Evolutionary conservation across 2,888 invertebrate species (phyloP).

Genomic region (Ptychoptera contaminata): DNA sequence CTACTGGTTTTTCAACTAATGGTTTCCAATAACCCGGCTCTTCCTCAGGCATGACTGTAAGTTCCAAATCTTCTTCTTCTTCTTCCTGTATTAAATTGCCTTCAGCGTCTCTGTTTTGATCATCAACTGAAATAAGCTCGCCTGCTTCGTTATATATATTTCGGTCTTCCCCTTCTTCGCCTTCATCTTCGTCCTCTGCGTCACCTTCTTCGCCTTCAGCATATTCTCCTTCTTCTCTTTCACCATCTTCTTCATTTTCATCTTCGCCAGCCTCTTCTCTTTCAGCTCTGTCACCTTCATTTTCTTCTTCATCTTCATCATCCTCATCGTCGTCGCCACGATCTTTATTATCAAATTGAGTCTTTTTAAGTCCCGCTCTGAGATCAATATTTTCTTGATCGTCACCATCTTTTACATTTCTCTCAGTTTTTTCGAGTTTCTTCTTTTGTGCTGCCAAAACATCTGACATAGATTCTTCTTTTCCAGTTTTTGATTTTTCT

Average conservation of each 20-base stretch:
- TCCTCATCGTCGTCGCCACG: conserved; percentile 17
- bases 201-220: conserved; percentile 10
- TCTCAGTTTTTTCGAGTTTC: conserved; percentile 20
- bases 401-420: background rate
- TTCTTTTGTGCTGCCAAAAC: conserved; percentile 14
- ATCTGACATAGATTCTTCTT: conserved; percentile 9
- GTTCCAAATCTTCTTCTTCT: conserved; percentile 16
- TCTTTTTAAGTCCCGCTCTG: background rate
- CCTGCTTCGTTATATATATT: conserved; percentile 15
- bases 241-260: conserved; percentile 9
- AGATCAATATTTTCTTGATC: background rate
- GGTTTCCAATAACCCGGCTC: conserved; percentile 24
- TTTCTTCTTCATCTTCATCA: conserved; percentile 16
- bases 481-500: conserved; percentile 11
- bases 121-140: conserved; percentile 15
- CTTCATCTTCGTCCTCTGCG: conserved; percentile 10
- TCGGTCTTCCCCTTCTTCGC: conserved; percentile 14
- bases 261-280: conserved; percentile 10
- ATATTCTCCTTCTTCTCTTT: conserved; percentile 10
- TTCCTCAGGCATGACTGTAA: conserved; percentile 10
- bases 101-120: conserved; percentile 3
- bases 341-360: conserved; percentile 10
- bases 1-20: conserved; percentile 26
- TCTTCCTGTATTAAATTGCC: conserved; percentile 5
- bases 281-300: conserved; percentile 13